Conservation (phyloP, 2,888 invertebrate genomes). For the Bellardia bayeri region DNA sequence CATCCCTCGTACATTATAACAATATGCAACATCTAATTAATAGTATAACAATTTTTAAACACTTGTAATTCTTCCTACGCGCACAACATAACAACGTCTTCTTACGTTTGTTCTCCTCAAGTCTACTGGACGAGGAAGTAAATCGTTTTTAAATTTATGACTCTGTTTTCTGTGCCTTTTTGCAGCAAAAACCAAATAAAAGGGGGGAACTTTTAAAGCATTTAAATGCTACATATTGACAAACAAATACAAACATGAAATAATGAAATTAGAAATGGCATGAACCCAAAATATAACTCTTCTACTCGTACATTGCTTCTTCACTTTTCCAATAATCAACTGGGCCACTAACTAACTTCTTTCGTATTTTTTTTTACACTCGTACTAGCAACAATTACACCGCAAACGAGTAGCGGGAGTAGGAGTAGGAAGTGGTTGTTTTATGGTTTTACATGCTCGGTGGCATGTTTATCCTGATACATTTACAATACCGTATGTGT, state of each 20-base stretch:
- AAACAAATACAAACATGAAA: constrained; percentile 34
- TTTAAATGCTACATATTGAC: constrained; percentile 47
- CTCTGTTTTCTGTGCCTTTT: neutral
- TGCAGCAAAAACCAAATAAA: neutral
- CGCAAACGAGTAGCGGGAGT: neutral
- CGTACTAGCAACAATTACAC: neutral
- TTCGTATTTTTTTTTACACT: neutral
- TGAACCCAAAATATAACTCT: constrained; percentile 21
- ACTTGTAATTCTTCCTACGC: neutral
- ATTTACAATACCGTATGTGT: constrained; percentile 37
- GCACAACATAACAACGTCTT: neutral
- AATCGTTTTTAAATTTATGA: constrained; percentile 17
- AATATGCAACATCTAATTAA: neutral
- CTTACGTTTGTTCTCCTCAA: constrained; percentile 16
- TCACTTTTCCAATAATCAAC: constrained; percentile 56
- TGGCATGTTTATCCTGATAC: constrained; percentile 54
- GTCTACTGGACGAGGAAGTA: constrained; percentile 20
- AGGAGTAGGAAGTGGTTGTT: neutral
- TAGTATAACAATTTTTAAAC: neutral
- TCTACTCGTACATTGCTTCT: neutral
- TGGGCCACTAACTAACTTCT: neutral
- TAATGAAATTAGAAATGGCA: constrained; percentile 60
- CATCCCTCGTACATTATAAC: neutral
- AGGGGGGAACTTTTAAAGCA: neutral
- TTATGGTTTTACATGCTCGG: constrained; percentile 44